These are phyloP conservation scores for Cantharis rustica DNA, from an alignment of 2,888 invertebrate genomes.

Conservation along the genomic window DNA sequence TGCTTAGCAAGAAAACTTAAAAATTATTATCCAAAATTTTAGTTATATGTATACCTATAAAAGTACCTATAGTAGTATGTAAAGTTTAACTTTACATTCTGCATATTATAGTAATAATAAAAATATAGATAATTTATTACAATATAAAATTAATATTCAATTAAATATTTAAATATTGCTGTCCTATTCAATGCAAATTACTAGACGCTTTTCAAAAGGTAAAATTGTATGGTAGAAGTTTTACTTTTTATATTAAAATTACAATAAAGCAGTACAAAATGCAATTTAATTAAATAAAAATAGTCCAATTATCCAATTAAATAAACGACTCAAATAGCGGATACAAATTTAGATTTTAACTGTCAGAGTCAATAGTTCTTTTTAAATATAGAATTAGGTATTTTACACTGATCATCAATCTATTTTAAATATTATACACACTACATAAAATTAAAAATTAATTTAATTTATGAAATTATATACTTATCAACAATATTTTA, in stretches of 20 bases:
- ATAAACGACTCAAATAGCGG: background rate
- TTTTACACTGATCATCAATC: background rate
- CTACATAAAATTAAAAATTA: background rate
- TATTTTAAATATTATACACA: background rate
- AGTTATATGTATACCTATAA: too few relatives aligned
- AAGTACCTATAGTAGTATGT: too few relatives aligned
- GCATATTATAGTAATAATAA: too few relatives aligned
- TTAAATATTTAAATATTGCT: background rate
- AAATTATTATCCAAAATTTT: too few relatives aligned
- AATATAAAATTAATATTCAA: background rate
- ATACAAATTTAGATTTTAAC: slow-evolving; percentile 3
- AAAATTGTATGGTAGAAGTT: background rate
- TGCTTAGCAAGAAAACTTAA: too few relatives aligned
- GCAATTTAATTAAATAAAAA: background rate
- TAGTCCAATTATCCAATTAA: background rate
- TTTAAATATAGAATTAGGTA: background rate
- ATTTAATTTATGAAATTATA: background rate
- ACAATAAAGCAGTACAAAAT: background rate
- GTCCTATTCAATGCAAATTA: background rate
- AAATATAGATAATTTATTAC: background rate
- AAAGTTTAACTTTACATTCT: too few relatives aligned
- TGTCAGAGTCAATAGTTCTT: background rate
- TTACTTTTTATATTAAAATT: background rate
- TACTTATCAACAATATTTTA: background rate
- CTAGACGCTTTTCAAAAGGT: background rate